Percentiles rank a stretch among this genome's conserved stretches.
These are phyloP conservation scores for Tipula vernalis DNA, from an alignment of 2,888 invertebrate genomes.

Conservation along the genomic window DNA sequence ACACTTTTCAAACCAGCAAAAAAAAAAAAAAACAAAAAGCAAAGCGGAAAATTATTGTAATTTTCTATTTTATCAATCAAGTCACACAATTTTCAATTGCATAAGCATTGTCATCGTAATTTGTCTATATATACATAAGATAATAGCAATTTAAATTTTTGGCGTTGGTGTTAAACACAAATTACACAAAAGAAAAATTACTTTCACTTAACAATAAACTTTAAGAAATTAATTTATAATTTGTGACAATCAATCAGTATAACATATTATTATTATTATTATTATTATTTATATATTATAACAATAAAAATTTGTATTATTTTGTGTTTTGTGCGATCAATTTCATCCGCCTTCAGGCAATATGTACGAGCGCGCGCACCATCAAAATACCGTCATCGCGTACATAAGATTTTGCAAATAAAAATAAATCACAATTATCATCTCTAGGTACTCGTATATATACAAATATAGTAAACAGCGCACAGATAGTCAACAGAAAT, in stretches of 20 bases:
- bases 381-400: not conserved
- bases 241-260: not conserved
- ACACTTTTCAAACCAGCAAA: not conserved
- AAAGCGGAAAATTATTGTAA: not conserved
- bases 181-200: not conserved
- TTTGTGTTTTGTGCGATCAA: not conserved
- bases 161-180: not conserved
- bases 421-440: not conserved
- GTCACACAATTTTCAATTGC: not conserved
- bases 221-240: not conserved
- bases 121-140: not conserved
- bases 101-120: not conserved
- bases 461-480: not conserved
- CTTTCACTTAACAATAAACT: not conserved
- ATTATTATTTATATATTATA: not conserved
- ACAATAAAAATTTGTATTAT: not conserved
- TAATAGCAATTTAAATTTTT: not conserved
- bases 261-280: not conserved
- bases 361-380: not conserved
- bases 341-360: not conserved
- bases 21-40: no score
- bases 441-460: not conserved
- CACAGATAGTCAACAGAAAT: not conserved
- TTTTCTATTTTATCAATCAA: not conserved
- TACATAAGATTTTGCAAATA: not conserved